Percentiles rank a stretch among this genome's conserved stretches.
Evolutionary conservation across 2,797 vertebrate genomes (phyloP).

Genomic region (Epinephelus awoara): DNA sequence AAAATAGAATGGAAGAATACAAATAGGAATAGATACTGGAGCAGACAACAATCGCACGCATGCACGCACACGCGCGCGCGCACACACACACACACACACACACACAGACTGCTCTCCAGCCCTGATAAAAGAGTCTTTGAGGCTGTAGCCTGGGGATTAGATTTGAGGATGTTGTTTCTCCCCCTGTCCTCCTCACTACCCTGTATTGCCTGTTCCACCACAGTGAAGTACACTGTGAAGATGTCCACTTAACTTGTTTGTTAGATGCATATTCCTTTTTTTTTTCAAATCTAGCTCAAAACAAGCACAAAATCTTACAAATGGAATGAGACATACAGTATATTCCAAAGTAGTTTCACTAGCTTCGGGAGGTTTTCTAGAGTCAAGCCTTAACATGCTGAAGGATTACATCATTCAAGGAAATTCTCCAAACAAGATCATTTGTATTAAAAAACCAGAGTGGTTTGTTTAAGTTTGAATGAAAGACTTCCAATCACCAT

Average conservation of each 20-base stretch:
- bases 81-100: not conserved
- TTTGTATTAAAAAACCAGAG: not conserved
- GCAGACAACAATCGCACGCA: constrained; percentile 4
- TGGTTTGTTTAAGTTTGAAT: not conserved
- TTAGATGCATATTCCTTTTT: not conserved
- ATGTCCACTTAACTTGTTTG: not conserved
- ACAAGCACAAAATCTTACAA: not conserved
- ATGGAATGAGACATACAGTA: not conserved
- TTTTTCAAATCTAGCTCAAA: not conserved
- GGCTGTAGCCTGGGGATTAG: constrained; percentile 16
- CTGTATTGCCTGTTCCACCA: not conserved
- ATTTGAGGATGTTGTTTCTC: constrained; percentile 9
- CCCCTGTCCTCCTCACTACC: not conserved
- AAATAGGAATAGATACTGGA: constrained; percentile 19
- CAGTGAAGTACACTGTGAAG: not conserved
- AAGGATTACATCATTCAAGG: not conserved
- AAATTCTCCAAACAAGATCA: not conserved
- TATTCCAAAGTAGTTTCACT: not conserved
- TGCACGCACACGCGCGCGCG: not conserved
- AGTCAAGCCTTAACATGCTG: not conserved
- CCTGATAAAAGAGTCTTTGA: constrained; percentile 41
- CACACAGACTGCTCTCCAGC: constrained; percentile 1
- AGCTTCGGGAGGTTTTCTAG: not conserved
- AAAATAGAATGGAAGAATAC: constrained; percentile 27
- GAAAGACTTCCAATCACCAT: not conserved